Evolutionary conservation across 2,888 invertebrate species (phyloP), one percentile per base, ranked within the genome.

Genomic region (Perizoma flavofasciatum): DNA sequence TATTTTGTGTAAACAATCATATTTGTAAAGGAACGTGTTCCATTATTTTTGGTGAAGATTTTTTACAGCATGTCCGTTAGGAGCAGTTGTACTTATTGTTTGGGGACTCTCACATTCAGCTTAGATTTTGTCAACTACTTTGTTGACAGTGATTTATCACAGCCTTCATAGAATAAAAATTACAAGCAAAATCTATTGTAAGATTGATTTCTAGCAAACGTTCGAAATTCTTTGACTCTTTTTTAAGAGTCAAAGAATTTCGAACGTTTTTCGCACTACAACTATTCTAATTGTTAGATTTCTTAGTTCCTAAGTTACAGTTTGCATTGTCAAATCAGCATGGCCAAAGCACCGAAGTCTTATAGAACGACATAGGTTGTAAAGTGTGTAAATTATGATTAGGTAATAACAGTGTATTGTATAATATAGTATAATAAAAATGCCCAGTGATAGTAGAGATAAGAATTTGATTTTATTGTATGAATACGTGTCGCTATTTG

Each of bases 361-460:
- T 83, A 58, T 55, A 58, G 64, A 59, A 59, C 55, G 75, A 74
- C 78, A 82, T 88, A 87, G 84, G 83, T 88, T 89, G 84, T 88
- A 88, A 81, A 83, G 79, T 79, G 71, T 89, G 88, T 89, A 89
- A 75, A 86, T 83, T 78, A 77, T 79, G 73, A 77, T 66, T 74
- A 74, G 11, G 73, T 73, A 61, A 62, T 68, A 63, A 37, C 7
- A 53, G 65, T 71, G 68, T 75, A 73, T 77, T 72, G 68, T 85
- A 82, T 82, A 83, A 75, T 75, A 76, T 84, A 85, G 75, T 71
- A 73, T 81, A 78, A 87, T 83, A 81, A 69, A 77, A 87, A 89
- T 86, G 83, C 88, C 89, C 86, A 89, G 92, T 92, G 92, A 92
- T 92, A 92, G 79, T 92, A 92, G 91, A 75, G 72, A 75, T 92